Evolutionary conservation across 2,888 invertebrate species (phyloP), one percentile per base, ranked within the genome.

Genomic region (Drosophila cognata): DNA sequence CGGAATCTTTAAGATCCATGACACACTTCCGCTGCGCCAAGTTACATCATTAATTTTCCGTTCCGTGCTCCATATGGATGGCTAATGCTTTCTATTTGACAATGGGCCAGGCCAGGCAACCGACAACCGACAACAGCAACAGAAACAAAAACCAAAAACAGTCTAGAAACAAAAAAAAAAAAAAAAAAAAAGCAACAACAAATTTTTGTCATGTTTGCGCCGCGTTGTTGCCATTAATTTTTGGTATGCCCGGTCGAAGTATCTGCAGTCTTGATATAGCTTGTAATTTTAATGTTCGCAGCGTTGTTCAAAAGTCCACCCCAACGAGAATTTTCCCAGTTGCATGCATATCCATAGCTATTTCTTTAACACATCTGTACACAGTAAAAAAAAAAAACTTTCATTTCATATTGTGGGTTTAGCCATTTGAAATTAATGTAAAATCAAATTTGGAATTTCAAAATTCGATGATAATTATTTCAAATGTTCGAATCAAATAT

Each of bases 171-270:
- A 36, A 36, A 55, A 38, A 28, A 81, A 36, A 81, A 90, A 21
- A 52, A 81, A 64, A 81, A 91, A 46, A 55, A 69, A 38, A 56
- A n/a, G 69, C 70, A 75, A 81, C 33, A 81, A 91, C 91, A 91
- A 89, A 92, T 91, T 91, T 84, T 88, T 76, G 83, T 83, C 89
- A 70, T 89, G 91, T 90, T 91, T 89, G 81, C 79, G 80, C 79
- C 78, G 84, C 85, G 80, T 73, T 90, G 77, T 82, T 88, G 82
- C 82, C 89, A 92, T 92, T 86, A 92, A 85, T 91, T 90, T 85
- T 67, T 46, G 76, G 73, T 72, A 73, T 79, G 73, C 74, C 63
- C 31, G 41, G 48, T 58, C 61, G 48, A 65, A 74, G 69, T 74
- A 79, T 82, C 64, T 64, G 53, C 35, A 83, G 74, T 77, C 87